Conservation (phyloP, 2,797 vertebrate species). For the Ctenopoma multispine region DNA sequence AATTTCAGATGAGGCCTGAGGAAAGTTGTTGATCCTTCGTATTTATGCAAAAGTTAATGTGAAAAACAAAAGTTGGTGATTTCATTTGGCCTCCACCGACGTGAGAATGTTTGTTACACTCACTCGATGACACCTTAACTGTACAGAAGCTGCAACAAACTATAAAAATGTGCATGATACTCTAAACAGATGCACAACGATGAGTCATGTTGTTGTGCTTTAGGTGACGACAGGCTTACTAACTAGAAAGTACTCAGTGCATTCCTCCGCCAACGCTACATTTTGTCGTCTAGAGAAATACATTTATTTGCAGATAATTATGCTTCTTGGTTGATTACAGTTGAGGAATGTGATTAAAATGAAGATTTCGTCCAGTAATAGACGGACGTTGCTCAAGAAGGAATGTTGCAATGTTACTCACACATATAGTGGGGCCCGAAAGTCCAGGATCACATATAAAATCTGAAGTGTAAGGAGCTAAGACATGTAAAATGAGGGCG, state of each 20-base stretch:
- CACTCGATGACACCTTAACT: neutral
- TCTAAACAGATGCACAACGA: conserved; percentile 24
- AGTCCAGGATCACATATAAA: too few relatives aligned
- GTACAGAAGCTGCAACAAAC: neutral
- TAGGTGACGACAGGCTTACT: conserved; percentile 9
- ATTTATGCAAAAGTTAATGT: conserved; percentile 29
- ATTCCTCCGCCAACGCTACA: neutral
- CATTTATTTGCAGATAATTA: too few relatives aligned
- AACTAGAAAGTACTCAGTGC: conserved; percentile 6
- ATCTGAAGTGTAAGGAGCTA: too few relatives aligned
- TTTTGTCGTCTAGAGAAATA: neutral
- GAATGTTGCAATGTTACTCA: too few relatives aligned
- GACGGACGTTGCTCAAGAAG: too few relatives aligned
- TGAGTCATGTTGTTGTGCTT: conserved; percentile 51
- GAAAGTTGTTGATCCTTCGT: conserved; percentile 41
- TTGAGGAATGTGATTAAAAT: too few relatives aligned
- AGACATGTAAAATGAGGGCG: too few relatives aligned
- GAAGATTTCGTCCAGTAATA: too few relatives aligned
- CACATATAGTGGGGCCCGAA: too few relatives aligned
- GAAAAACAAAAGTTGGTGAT: conserved; percentile 25
- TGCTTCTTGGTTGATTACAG: neutral
- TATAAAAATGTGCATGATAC: conserved; percentile 3
- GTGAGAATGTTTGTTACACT: conserved; percentile 17
- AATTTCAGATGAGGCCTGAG: conserved; percentile 64
- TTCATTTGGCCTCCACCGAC: neutral